Evolutionary conservation across 1,140 invertebrate species (phyloP).

Genomic region (Dreissena polymorpha): DNA sequence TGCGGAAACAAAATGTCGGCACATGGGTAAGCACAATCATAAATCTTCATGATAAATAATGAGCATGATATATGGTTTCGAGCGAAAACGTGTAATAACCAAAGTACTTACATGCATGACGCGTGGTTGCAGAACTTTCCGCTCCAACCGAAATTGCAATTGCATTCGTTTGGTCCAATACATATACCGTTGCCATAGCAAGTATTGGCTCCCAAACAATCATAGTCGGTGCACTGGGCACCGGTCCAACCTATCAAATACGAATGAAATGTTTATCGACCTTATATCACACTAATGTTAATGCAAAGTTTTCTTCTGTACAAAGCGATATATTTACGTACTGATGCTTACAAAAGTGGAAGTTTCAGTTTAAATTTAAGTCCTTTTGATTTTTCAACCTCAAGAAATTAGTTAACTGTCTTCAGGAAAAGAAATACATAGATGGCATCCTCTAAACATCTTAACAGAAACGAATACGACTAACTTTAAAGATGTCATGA

Average conservation of each 20-base stretch:
- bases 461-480: too few species aligned
- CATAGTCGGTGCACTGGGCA: slow-evolving; percentile 31
- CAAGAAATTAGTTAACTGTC: slow-evolving; percentile 28
- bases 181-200: slow-evolving; percentile 55
- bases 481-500: too few species aligned
- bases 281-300: neutral
- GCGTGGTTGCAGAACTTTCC: slow-evolving; percentile 23
- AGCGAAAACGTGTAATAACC: too few species aligned
- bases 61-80: too few species aligned
- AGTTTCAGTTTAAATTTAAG: slow-evolving; percentile 27
- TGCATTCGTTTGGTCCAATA: slow-evolving; percentile 48
- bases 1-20: slow-evolving; percentile 7
- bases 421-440: slow-evolving; percentile 46
- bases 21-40: too few species aligned
- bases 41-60: too few species aligned
- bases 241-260: slow-evolving; percentile 44
- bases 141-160: slow-evolving; percentile 45
- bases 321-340: slow-evolving; percentile 10
- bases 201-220: slow-evolving; percentile 42
- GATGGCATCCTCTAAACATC: too few species aligned
- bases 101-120: slow-evolving; percentile 17
- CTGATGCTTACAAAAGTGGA: slow-evolving; percentile 4
- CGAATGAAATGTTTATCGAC: too few species aligned
- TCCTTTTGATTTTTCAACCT: slow-evolving; percentile 52
- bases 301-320: slow-evolving; percentile 7